phyloP scores from a whole-genome alignment of 35 echinoderm and acorn worm species.

The Ptychodera flava region DNA sequence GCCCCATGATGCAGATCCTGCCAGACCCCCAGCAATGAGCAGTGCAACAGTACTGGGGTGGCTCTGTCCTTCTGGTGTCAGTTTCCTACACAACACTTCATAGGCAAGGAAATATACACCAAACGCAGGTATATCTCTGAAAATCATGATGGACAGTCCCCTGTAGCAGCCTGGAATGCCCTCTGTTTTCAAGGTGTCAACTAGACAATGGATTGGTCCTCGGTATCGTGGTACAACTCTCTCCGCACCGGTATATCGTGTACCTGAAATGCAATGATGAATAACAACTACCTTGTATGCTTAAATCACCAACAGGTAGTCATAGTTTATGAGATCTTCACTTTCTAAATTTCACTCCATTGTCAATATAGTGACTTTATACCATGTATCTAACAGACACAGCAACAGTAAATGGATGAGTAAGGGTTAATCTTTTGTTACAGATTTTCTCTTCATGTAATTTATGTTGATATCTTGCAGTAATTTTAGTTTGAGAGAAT shows the following conservation, averaged over 20 bases:
- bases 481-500: too few relatives aligned
- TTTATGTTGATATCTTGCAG: too few relatives aligned
- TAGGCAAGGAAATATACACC: constrained; percentile 77
- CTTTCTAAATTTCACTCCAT: too few relatives aligned
- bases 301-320: too few relatives aligned
- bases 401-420: too few relatives aligned
- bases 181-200: constrained; percentile 40
- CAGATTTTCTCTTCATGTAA: too few relatives aligned
- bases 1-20: constrained; percentile 19
- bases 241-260: neutral
- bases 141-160: constrained; percentile 49
- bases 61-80: neutral
- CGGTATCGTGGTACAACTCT: neutral
- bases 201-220: neutral
- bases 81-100: constrained; percentile 52
- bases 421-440: too few relatives aligned
- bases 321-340: too few relatives aligned
- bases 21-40: constrained; percentile 29
- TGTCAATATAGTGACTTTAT: too few relatives aligned
- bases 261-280: too few relatives aligned
- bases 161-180: constrained; percentile 67
- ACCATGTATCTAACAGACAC: too few relatives aligned
- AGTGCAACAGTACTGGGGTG: neutral
- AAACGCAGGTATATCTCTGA: constrained; percentile 75
- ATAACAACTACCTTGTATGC: too few relatives aligned